Conservation (phyloP, 2,113 vertebrate species). For the Saccopteryx bilineata region DNA sequence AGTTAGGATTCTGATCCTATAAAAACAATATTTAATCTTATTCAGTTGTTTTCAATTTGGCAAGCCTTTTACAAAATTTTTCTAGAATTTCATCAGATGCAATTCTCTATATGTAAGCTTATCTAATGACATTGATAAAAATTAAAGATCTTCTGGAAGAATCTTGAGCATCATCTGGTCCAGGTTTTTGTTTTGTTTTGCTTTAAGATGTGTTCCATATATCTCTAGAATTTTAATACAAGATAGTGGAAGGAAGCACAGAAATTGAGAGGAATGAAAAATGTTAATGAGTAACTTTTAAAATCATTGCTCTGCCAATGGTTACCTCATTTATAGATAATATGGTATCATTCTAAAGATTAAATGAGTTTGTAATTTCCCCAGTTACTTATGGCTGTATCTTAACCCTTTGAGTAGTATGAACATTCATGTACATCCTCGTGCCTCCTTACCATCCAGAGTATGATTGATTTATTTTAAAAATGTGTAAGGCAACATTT, state of each 20-base stretch:
- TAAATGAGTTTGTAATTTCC: constrained; percentile 53
- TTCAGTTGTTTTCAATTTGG: constrained; percentile 37
- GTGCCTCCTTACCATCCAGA: too few species aligned
- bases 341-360: constrained; percentile 23
- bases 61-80: constrained; percentile 21
- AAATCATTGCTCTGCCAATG: neutral
- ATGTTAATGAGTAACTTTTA: constrained; percentile 4
- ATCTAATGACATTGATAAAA: constrained; percentile 26
- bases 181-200: constrained; percentile 57
- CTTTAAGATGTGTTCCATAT: neutral
- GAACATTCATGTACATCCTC: too few species aligned
- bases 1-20: neutral
- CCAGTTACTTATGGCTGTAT: neutral
- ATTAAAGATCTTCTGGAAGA: constrained; percentile 55
- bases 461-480: too few species aligned
- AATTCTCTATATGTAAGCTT: neutral
- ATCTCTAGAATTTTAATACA: neutral
- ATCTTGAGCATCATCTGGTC: neutral
- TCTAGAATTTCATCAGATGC: constrained; percentile 53
- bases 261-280: neutral
- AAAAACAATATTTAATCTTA: constrained; percentile 12
- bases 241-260: neutral
- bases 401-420: neutral
- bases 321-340: constrained; percentile 16
- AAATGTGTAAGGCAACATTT: too few species aligned